Base-by-base conservation (phyloP, 2,888 invertebrate genomes). In the Scaptomyza reducta region DNA sequence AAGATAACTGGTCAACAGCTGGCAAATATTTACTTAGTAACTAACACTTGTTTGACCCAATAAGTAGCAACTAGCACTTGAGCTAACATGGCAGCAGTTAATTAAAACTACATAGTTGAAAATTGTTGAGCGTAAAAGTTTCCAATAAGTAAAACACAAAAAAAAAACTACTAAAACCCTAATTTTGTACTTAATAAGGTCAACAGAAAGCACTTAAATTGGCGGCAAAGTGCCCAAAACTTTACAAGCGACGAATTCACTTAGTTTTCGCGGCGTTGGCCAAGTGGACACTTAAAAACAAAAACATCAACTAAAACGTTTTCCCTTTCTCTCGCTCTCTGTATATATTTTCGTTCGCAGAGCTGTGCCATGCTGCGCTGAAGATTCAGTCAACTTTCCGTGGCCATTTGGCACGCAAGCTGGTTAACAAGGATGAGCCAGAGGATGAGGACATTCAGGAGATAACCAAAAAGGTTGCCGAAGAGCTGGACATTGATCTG, bases 361-460 rank as follows among this genome's bases (percentile, higher is more conserved):
- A 96, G 86, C 93, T 97, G 77, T 95, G 95, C 91, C 93, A 94
- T 91, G 97, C 97, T 5, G 97, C 97, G 35, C 95, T 96, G 53
- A 97, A 97, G 93, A 97, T 97, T 91, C 97, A 97, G 92, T 97
- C 97, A 7, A 96, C 96, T 16, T 97, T 97, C 94, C 94, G 97
- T 78, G 97, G 97, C 59, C 97, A 97, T 92, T 95, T 97, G 94
- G 95, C 96, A 45, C 94, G 96, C 89, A 96, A 96, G 93, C 94
- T 96, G 90, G 90, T 88, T 56, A 91, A 93, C 79, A 93, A 92
- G 73, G 91, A 90, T 35, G 92, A 91, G 66, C 93, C 93, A 70
- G 94, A 93, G 62, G 90, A 91, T 68, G 90, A 89, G 56, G 91
- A 91, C 47, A 91, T 91, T 14, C 90, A 92, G 69, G 92, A 92